Conservation (phyloP, 2,113 vertebrate genomes). For the Arothron firmamentum region DNA sequence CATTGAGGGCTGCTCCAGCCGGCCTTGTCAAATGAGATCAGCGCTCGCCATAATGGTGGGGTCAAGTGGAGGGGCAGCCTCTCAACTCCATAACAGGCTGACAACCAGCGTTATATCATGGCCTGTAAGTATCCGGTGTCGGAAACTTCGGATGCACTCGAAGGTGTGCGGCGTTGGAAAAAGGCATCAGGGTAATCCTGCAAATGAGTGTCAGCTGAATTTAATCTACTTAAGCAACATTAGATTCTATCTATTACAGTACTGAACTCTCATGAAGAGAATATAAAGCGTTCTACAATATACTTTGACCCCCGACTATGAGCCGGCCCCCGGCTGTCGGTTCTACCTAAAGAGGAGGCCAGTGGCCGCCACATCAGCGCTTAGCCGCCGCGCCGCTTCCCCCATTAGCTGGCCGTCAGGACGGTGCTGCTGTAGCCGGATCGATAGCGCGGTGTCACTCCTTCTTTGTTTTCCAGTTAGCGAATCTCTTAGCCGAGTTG, state of each 20-base stretch:
- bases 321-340: conserved; percentile 49
- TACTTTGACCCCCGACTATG: conserved; percentile 59
- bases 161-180: conserved; percentile 37
- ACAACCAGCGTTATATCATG: conserved; percentile 61
- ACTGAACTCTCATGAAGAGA: conserved; percentile 48
- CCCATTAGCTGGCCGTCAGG: conserved; percentile 67
- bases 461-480: conserved; percentile 73
- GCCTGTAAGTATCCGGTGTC: conserved; percentile 33
- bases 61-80: conserved; percentile 78
- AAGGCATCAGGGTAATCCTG: conserved; percentile 43
- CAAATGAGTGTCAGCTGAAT: conserved; percentile 52
- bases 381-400: conserved; percentile 54
- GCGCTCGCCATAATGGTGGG: conserved; percentile 75
- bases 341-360: conserved; percentile 42
- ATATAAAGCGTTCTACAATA: conserved; percentile 50
- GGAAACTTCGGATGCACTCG: conserved; percentile 36
- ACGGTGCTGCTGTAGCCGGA: conserved; percentile 64
- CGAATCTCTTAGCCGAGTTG: conserved; percentile 77
- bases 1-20: conserved; percentile 70
- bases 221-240: conserved; percentile 62
- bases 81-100: conserved; percentile 73
- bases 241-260: conserved; percentile 56
- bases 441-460: conserved; percentile 73
- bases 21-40: conserved; percentile 80
- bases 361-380: conserved; percentile 64